Conservation (phyloP, 1,140 invertebrate species). For the Bathynomus jamesi region DNA sequence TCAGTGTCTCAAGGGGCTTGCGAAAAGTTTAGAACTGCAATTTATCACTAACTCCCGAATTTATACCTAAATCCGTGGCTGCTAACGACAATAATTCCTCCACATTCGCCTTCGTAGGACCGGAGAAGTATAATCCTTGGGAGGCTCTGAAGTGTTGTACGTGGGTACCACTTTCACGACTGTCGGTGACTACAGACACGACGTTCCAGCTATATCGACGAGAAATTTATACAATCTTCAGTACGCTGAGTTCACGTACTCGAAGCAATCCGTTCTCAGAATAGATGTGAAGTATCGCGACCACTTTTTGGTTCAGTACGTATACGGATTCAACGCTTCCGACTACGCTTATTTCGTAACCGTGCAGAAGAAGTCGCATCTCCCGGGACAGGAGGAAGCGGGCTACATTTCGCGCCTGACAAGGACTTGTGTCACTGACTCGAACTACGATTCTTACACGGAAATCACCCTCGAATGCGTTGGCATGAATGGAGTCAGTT, state of each 20-base stretch:
- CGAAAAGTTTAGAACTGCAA: constrained; percentile 74
- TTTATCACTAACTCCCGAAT: constrained; percentile 64
- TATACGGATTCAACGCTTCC: constrained; percentile 90
- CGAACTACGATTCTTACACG: constrained; percentile 85
- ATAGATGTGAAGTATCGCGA: constrained; percentile 91
- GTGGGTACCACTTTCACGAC: constrained; percentile 91
- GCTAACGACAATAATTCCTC: constrained; percentile 69
- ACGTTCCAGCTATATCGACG: constrained; percentile 85
- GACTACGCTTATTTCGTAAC: constrained; percentile 92
- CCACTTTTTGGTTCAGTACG: constrained; percentile 87
- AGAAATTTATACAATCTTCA: constrained; percentile 67
- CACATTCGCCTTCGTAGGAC: constrained; percentile 89
- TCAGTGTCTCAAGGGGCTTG: constrained; percentile 81
- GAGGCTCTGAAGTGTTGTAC: constrained; percentile 73
- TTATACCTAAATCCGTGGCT: constrained; percentile 50
- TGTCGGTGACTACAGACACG: constrained; percentile 82
- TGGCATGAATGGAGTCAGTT: constrained; percentile 50
- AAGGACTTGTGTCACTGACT: constrained; percentile 85
- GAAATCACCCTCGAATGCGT: constrained; percentile 50
- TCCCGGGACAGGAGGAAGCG: constrained; percentile 69
- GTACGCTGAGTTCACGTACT: constrained; percentile 73
- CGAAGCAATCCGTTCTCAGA: constrained; percentile 71
- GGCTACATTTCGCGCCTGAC: constrained; percentile 60
- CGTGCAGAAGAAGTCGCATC: constrained; percentile 83
- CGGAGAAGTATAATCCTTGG: constrained; percentile 71